Base-by-base conservation (phyloP, 2,113 vertebrate genomes). In the Pteruthius melanotis region DNA sequence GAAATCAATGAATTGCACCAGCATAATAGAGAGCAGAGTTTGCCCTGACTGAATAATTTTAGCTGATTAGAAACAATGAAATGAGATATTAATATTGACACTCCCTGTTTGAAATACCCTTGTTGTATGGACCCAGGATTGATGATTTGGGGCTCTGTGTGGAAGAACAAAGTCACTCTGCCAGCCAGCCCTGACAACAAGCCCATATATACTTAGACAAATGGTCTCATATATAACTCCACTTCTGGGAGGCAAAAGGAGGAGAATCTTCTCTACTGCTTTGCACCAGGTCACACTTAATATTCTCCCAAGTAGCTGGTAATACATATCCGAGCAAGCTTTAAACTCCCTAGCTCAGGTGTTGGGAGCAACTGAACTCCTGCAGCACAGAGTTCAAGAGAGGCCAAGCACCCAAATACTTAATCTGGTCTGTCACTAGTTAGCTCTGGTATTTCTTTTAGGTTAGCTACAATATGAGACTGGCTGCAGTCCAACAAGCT, bases 61-160 rank as follows among this genome's bases (percentile, higher is more conserved):
- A 93, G 90, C 84, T 70, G 85, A 95, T 95, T 92, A 95, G 83
- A 91, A 96, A 93, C 89, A 93, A 94, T 94, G 84, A 90, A 95
- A 95, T 66, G 47, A 86, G 87, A 85, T 90, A 93, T 94, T 95
- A 95, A 90, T 93, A 93, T 88, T 93, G 93, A 90, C 94, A 86
- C 42, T 90, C 63, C 47, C 39, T 81, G 8, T 95, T 90, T 90
- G 91, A 90, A 95, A 95, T 37, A 83, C 37, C 9, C 35, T 90
- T 5, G 0, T 92, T 91, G 63, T 70, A 42, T 49, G 42, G 54
- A 85, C 54, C 33, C 13, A 45, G 47, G 54, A 91, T 15, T 54
- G 78, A 91, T 87, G 91, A 83, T 77, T 74, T 93, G 81, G 50
- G 42, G 49, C 49, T 93, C 52, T 77, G 20, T 4, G 2, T 56